phyloP scores from a whole-genome alignment of 30 jellyfish, hydroid and myxozoan species.

The Turritopsis dohrnii region DNA sequence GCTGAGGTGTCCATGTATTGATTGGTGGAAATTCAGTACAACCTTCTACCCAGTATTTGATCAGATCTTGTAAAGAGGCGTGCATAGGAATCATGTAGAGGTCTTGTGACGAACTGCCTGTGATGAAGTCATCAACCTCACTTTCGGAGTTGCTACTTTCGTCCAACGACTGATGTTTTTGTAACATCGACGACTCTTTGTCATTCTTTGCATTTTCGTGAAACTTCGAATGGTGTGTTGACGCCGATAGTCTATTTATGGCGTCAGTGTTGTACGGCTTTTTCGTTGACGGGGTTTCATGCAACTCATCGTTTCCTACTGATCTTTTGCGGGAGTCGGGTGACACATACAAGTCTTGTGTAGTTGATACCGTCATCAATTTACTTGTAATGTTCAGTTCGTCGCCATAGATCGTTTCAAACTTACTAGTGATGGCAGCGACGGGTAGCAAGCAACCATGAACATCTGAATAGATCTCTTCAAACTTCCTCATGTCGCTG shows the following conservation, averaged over 20 bases:
- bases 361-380: constrained; percentile 31
- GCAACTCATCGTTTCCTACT: background rate
- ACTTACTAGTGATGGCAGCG: constrained; percentile 73
- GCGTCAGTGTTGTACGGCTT: background rate
- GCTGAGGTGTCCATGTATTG: constrained; percentile 36
- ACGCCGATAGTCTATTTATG: background rate
- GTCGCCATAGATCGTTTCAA: constrained; percentile 52
- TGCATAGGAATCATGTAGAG: constrained; percentile 1
- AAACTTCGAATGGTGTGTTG: background rate
- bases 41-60: constrained; percentile 62
- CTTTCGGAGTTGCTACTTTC: background rate
- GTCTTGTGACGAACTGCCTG: background rate
- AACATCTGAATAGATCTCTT: constrained; percentile 46
- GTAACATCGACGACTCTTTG: constrained; percentile 23
- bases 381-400: constrained; percentile 31
- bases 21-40: constrained; percentile 52
- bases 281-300: background rate
- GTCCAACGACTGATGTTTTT: constrained; percentile 16
- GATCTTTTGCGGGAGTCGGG: background rate
- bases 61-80: constrained; percentile 25
- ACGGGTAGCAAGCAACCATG: constrained; percentile 78
- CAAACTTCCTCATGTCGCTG: constrained; percentile 56
- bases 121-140: background rate
- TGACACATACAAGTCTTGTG: background rate
- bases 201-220: background rate